Conservation (phyloP, 2,113 vertebrate species). For the Eulemur rufifrons region DNA sequence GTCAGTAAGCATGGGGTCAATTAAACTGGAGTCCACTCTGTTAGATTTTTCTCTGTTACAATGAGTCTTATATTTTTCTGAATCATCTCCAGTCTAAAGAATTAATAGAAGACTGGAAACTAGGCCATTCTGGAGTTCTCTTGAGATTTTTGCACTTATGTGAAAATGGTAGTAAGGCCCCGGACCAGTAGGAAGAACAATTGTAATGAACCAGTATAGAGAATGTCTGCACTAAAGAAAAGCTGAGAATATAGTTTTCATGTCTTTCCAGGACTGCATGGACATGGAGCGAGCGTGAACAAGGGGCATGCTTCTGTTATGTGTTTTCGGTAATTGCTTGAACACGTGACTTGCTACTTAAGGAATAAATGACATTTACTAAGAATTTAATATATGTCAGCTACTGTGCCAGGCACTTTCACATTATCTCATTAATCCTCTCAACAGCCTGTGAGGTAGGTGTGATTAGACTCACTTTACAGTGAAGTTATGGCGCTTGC, state of each 20-base stretch:
- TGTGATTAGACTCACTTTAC: conserved; percentile 4
- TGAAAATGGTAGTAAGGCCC: not conserved
- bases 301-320: not conserved
- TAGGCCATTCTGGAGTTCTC: not conserved
- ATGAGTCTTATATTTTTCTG: not conserved
- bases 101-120: not conserved
- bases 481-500: conserved; percentile 3
- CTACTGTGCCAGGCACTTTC: conserved; percentile 43
- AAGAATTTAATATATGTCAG: conserved; percentile 38
- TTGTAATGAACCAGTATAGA: not conserved
- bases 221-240: not conserved
- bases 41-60: not conserved
- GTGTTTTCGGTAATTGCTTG: not conserved
- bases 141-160: not conserved
- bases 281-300: not conserved
- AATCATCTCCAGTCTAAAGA: not conserved
- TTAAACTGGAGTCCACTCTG: not conserved
- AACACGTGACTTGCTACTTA: conserved; percentile 25
- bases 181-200: not conserved
- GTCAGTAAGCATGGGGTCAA: not conserved
- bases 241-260: not conserved
- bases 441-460: not conserved
- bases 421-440: conserved; percentile 24
- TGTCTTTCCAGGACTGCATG: not conserved
- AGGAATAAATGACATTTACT: conserved; percentile 22